These are phyloP conservation scores for Haemorhous mexicanus DNA, from an alignment of 2,113 vertebrate species.

Conservation along the genomic window DNA sequence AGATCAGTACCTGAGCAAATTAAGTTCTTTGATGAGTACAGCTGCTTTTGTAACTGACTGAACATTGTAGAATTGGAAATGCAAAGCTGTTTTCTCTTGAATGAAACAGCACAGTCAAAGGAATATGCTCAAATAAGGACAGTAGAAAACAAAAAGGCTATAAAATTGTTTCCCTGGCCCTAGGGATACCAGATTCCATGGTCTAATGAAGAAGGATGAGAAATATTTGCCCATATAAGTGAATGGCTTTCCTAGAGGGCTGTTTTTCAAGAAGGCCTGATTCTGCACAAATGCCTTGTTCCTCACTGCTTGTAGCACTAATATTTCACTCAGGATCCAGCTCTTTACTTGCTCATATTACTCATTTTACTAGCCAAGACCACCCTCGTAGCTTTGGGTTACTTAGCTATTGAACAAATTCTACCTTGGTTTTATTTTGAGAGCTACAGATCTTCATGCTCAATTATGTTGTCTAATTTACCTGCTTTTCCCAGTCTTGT, in stretches of 20 bases:
- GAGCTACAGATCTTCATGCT: neutral
- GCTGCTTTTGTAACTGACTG: neutral
- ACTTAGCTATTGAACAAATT: neutral
- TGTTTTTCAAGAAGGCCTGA: neutral
- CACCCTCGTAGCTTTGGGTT: neutral
- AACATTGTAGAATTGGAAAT: neutral
- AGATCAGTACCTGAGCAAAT: neutral
- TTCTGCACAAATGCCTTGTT: neutral
- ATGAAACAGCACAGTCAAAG: neutral
- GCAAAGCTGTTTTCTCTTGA: neutral
- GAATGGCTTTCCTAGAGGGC: neutral
- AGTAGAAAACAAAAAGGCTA: conserved; percentile 10
- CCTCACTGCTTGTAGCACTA: neutral
- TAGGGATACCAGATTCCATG: neutral
- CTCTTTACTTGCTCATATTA: neutral
- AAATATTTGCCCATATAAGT: conserved; percentile 38
- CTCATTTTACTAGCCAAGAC: neutral
- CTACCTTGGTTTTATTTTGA: neutral
- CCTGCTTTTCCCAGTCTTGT: neutral
- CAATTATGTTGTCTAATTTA: neutral
- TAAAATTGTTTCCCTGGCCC: conserved; percentile 5
- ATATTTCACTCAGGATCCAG: neutral
- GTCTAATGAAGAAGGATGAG: neutral
- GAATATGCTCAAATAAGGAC: conserved; percentile 49
- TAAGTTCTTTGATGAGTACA: neutral